Conservation (phyloP, 1,140 invertebrate genomes). For the Zaprionus davidi region DNA sequence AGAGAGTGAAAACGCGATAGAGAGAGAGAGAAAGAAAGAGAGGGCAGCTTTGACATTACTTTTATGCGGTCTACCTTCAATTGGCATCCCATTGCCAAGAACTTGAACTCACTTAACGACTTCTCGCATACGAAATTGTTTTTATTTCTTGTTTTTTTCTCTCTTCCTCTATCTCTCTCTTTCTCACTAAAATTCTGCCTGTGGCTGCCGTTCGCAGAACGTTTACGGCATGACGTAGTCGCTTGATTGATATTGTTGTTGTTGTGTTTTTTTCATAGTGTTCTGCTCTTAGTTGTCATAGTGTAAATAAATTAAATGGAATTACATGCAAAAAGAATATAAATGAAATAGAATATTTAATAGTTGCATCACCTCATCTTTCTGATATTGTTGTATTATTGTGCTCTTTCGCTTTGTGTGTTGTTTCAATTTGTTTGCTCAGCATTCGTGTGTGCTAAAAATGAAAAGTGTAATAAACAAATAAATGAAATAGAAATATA, state of each 20-base stretch:
- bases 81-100: slow-evolving; percentile 64
- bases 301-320: slow-evolving; percentile 20
- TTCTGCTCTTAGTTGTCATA: slow-evolving; percentile 1
- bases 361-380: slow-evolving; percentile 44
- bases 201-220: slow-evolving; percentile 11
- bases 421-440: slow-evolving; percentile 21
- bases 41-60: slow-evolving; percentile 57
- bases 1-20: slow-evolving; percentile 6
- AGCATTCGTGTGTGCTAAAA: slow-evolving; percentile 25
- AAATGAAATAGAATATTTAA: slow-evolving; percentile 28
- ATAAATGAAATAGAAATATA: slow-evolving; percentile 7
- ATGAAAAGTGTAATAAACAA: slow-evolving; percentile 18
- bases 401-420: slow-evolving; percentile 3
- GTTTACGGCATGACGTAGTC: slow-evolving; percentile 65
- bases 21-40: slow-evolving; percentile 1
- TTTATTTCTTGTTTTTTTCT: slow-evolving; percentile 44
- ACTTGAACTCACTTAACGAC: slow-evolving; percentile 67
- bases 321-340: not conserved
- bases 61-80: slow-evolving; percentile 49
- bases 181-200: slow-evolving; percentile 17
- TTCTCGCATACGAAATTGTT: slow-evolving; percentile 29
- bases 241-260: slow-evolving; percentile 39
- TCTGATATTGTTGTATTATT: slow-evolving; percentile 26
- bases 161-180: not conserved
- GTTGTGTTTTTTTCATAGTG: slow-evolving; percentile 5